These are phyloP conservation scores for Solenopsis fugax DNA, from an alignment of 1,140 invertebrate species.

Conservation along the genomic window DNA sequence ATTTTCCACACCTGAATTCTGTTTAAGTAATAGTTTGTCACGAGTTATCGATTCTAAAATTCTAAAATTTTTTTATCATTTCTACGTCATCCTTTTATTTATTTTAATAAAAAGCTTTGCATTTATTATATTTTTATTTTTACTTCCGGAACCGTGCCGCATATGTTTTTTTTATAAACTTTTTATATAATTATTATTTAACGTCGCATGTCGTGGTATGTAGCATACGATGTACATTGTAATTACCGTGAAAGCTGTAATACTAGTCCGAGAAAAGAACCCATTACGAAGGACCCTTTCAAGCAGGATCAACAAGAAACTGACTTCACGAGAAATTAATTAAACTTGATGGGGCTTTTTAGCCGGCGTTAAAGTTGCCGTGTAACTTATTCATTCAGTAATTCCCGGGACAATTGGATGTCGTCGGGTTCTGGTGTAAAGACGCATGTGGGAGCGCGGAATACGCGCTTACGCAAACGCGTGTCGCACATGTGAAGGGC, in stretches of 20 bases:
- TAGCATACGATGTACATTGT: constrained; percentile 13
- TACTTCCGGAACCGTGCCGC: neutral
- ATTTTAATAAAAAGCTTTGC: neutral
- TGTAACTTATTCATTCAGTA: constrained; percentile 62
- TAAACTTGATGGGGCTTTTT: constrained; percentile 59
- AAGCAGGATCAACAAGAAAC: constrained; percentile 50
- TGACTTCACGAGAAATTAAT: constrained; percentile 59
- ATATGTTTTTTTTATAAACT: neutral
- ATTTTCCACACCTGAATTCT: neutral
- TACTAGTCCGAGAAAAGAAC: constrained; percentile 17
- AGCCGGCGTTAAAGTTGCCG: constrained; percentile 54
- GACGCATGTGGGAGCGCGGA: neutral
- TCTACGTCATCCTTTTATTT: neutral
- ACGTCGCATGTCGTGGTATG: no score
- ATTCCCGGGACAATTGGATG: constrained; percentile 63
- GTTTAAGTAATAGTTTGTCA: neutral
- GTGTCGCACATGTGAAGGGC: constrained; percentile 1
- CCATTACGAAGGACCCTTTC: constrained; percentile 24
- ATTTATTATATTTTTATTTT: neutral
- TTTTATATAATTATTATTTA: constrained; percentile 19
- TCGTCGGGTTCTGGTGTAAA: constrained; percentile 33
- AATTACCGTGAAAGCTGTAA: constrained; percentile 39
- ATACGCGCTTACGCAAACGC: constrained; percentile 34
- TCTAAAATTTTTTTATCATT: neutral
- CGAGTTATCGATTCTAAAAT: neutral